Evolutionary conservation across 2,888 invertebrate genomes (phyloP).

Genomic region (Oeneis ivallda): DNA sequence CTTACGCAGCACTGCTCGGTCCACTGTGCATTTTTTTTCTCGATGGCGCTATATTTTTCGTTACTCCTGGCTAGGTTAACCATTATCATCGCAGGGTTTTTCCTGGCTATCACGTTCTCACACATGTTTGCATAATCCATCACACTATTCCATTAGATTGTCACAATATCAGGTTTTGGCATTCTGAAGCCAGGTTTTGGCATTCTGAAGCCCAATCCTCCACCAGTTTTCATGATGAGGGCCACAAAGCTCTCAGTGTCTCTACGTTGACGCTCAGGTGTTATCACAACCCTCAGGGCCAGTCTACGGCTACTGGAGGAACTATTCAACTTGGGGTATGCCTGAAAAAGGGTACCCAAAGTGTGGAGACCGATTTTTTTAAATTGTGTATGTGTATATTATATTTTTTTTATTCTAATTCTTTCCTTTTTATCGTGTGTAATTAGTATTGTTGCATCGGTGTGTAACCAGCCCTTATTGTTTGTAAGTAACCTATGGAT

Average conservation of each 20-base stretch:
- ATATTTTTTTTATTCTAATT: too few species aligned
- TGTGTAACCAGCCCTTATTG: too few species aligned
- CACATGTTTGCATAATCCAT: constrained; percentile 82
- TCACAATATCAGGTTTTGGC: constrained; percentile 67
- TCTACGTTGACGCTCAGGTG: constrained; percentile 62
- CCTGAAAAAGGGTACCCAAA: too few species aligned
- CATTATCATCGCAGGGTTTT: constrained; percentile 84
- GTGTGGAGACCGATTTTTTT: too few species aligned
- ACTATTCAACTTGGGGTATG: too few species aligned
- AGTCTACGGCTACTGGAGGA: too few species aligned
- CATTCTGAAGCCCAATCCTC: constrained; percentile 68
- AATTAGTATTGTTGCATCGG: too few species aligned
- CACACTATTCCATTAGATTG: constrained; percentile 82
- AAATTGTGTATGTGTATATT: too few species aligned
- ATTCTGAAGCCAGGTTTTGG: too few species aligned
- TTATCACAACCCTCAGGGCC: constrained; percentile 80
- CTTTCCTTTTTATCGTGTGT: too few species aligned
- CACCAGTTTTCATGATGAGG: constrained; percentile 65
- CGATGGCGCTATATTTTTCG: constrained; percentile 93
- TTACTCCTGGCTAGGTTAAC: constrained; percentile 82
- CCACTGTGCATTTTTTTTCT: constrained; percentile 91
- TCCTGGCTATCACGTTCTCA: constrained; percentile 78
- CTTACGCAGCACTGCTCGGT: constrained; percentile 87
- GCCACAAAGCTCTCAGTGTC: constrained; percentile 73
- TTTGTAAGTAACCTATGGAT: too few species aligned